Evolutionary conservation across 2,113 vertebrate genomes (phyloP).

Genomic region (Ptilorrhoa leucosticta): DNA sequence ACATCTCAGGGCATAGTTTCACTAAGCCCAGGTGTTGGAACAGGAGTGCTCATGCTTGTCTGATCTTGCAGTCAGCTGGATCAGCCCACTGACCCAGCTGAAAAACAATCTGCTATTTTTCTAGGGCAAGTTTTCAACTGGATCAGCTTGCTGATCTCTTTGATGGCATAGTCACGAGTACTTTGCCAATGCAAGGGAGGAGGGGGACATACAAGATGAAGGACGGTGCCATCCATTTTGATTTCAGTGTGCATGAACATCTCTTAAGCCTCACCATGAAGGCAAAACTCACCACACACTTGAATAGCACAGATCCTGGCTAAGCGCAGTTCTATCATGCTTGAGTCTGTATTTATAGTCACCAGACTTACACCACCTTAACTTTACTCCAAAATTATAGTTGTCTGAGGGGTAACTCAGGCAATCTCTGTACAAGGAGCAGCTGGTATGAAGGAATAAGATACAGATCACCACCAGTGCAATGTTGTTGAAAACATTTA

Average conservation of each 20-base stretch:
- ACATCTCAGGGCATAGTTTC: background rate
- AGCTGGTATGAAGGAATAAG: background rate
- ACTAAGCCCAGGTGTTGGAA: background rate
- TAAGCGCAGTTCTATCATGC: background rate
- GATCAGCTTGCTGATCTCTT: constrained; percentile 27
- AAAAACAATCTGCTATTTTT: constrained; percentile 20
- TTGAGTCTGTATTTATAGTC: background rate
- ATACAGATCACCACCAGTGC: background rate
- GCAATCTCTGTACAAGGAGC: background rate
- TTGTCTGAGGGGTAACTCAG: background rate
- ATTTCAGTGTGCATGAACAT: background rate
- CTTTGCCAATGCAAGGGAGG: background rate
- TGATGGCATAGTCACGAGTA: background rate
- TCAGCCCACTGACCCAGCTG: constrained; percentile 19
- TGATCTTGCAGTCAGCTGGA: background rate
- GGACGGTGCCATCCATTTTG: background rate
- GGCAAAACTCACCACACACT: background rate
- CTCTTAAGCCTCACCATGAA: background rate
- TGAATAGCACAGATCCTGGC: background rate
- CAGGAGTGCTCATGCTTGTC: background rate
- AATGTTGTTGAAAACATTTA: background rate
- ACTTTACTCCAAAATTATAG: background rate
- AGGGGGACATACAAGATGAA: background rate
- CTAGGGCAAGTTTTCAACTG: constrained; percentile 29
- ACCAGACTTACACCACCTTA: background rate